These are phyloP conservation scores for Psophia crepitans DNA, from an alignment of 2,113 vertebrate genomes.

Conservation along the genomic window DNA sequence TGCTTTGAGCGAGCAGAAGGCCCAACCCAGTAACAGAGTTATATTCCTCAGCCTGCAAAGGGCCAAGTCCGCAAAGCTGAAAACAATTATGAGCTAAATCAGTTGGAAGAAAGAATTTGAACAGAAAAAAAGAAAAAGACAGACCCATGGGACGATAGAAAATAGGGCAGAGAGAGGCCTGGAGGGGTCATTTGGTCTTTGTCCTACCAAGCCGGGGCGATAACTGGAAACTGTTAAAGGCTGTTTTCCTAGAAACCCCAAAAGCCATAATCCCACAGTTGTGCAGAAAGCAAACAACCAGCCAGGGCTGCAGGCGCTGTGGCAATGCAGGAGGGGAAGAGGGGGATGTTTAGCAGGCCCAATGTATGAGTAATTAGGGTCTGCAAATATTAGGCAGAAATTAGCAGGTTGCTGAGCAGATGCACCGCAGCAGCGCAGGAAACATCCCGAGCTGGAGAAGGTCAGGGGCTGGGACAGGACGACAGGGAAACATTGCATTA, in stretches of 20 bases:
- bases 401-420: not conserved
- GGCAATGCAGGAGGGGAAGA: not conserved
- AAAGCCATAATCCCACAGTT: not conserved
- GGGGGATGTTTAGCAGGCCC: not conserved
- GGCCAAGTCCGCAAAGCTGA: not conserved
- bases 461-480: not conserved
- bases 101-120: not conserved
- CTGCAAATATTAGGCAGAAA: not conserved
- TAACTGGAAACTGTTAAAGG: not conserved
- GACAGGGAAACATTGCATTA: not conserved
- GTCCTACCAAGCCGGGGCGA: not conserved
- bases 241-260: not conserved
- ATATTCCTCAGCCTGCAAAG: not conserved
- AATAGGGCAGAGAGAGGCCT: not conserved
- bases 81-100: not conserved
- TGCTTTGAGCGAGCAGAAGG: not conserved
- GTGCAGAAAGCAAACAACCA: not conserved
- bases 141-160: not conserved
- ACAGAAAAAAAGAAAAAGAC: no score
- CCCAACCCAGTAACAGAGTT: not conserved
- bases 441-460: rapidly evolving
- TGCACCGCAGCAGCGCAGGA: not conserved
- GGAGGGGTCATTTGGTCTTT: not conserved
- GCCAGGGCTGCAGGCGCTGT: rapidly evolving
- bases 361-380: not conserved